These are phyloP conservation scores for Leptobrachium leishanense DNA, from an alignment of 2,113 vertebrate genomes.

Conservation along the genomic window DNA sequence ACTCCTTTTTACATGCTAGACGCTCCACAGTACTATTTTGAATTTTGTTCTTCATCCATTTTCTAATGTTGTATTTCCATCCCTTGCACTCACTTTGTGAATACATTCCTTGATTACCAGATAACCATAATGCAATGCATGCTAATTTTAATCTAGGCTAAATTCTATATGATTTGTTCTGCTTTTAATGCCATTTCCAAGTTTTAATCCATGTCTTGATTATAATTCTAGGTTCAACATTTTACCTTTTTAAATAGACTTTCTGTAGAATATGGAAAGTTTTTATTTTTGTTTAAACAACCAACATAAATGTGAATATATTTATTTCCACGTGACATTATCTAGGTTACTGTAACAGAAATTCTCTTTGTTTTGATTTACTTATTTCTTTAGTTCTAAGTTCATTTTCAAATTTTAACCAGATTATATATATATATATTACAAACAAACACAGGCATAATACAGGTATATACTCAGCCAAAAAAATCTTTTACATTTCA, in stretches of 20 bases:
- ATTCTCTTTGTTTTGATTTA: not conserved
- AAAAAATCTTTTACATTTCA: no score
- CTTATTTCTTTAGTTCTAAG: not conserved
- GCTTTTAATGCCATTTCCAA: conserved; percentile 21
- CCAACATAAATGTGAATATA: conserved; percentile 36
- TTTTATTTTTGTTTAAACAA: not conserved
- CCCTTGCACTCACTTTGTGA: conserved; percentile 25
- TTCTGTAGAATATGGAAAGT: conserved; percentile 2
- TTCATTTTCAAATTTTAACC: not conserved
- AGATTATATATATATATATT: not conserved
- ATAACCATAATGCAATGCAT: not conserved
- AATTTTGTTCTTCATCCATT: conserved; percentile 5
- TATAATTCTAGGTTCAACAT: conserved; percentile 43
- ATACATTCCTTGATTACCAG: conserved; percentile 38
- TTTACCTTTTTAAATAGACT: conserved; percentile 31
- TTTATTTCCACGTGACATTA: not conserved
- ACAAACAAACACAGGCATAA: not conserved
- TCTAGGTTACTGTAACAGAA: not conserved
- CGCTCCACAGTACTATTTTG: not conserved
- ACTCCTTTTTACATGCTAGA: not conserved
- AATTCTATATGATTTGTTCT: not conserved
- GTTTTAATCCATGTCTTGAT: conserved; percentile 33
- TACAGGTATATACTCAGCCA: no score
- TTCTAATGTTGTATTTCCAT: conserved; percentile 19
- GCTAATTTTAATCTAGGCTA: conserved; percentile 28